These are phyloP conservation scores for Linepithema humile DNA, from an alignment of 1,140 invertebrate genomes.

Conservation along the genomic window DNA sequence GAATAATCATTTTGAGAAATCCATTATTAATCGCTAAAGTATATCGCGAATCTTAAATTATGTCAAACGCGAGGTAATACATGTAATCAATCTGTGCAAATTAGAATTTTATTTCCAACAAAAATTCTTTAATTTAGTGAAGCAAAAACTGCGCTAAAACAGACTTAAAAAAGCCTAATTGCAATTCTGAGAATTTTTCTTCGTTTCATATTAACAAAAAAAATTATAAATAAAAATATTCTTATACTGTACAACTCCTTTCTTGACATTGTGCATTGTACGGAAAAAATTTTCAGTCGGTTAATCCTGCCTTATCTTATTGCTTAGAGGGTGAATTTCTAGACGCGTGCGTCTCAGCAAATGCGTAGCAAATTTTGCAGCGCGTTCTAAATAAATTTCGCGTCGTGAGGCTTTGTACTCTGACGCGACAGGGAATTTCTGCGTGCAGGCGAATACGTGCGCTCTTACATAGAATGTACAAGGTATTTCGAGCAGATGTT, in stretches of 20 bases:
- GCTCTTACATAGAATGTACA: conserved; percentile 24
- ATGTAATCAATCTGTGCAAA: background rate
- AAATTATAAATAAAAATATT: background rate
- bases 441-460: background rate
- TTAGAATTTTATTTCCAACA: background rate
- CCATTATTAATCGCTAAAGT: background rate
- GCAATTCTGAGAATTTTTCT: background rate
- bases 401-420: conserved; percentile 44
- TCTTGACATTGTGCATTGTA: background rate
- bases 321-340: conserved; percentile 27
- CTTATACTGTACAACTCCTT: background rate
- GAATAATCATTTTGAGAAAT: background rate
- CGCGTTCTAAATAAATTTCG: conserved; percentile 56
- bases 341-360: conserved; percentile 29
- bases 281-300: background rate
- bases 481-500: conserved; percentile 50
- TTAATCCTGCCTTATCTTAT: conserved; percentile 4
- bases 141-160: background rate
- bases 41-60: background rate
- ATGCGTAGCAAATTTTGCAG: conserved; percentile 48
- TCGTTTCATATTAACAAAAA: background rate
- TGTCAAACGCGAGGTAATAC: background rate
- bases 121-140: background rate
- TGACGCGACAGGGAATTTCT: conserved; percentile 50
- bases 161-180: background rate